Base-by-base conservation (phyloP, 2,113 vertebrate genomes). In the Fregetta grallaria region DNA sequence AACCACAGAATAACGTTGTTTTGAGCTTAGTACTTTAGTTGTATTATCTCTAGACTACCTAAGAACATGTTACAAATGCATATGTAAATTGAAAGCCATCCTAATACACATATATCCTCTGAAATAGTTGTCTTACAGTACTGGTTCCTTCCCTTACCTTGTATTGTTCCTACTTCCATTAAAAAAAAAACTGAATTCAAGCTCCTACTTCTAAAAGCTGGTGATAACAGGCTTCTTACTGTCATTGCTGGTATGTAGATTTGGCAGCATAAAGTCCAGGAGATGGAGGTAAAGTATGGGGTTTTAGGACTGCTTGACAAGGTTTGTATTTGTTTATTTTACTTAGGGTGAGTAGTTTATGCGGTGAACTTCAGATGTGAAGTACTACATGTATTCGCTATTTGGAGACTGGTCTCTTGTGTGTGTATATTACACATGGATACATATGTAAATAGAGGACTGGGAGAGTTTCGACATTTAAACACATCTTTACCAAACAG, bases 71-170 rank as follows among this genome's bases (percentile, higher is more conserved):
- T 80, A 38, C 9, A 87, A 87, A 80, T 27, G 30, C 34, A 78
- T 42, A 68, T 86, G 19, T 34, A 23, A 85, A 34, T 83, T 81
- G 26, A n/a, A 52, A 78, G 71, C 45, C 36, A 11, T 67, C 40
- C 38, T 40, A 42, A 83, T 52, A 3, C 4, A 1, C 1, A 0
- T 9, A 25, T 65, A 53, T 71, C 42, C 71, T 30, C 0, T 44
- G 42, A 58, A 70, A 34, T n/a, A 25, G 34, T 23, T 70, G n/a
- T n/a, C 53, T 77, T 86, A 9, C 6, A 23, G 44, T 3, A 2
- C 15, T 79, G 52, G 23, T 73, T 67, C n/a, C 44, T 93, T 42
- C 66, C 44, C 25, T 65, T 59, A n/a, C 49, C 47, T 75, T 27
- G 15, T 61, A 21, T 73, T 68, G 32, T 91, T 93, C 47, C 27